These are phyloP conservation scores for Colaptes auratus DNA, from an alignment of 2,113 vertebrate genomes.

Conservation along the genomic window DNA sequence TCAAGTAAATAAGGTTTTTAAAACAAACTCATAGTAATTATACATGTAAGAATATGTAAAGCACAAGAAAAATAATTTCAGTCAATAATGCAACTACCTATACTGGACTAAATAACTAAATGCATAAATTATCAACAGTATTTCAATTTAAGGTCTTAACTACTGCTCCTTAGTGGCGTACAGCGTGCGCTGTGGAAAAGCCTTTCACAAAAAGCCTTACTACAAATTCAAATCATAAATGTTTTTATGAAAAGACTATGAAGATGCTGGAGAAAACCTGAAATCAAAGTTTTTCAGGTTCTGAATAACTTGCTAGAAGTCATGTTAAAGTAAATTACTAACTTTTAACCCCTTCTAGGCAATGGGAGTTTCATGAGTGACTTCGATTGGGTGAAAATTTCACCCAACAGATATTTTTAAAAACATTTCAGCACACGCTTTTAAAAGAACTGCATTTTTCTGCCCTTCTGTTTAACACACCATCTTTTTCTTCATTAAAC, in stretches of 20 bases:
- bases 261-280: not conserved
- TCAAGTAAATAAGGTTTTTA: not conserved
- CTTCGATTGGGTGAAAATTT: not conserved
- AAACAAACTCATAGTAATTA: not conserved
- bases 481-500: not conserved
- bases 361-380: not conserved
- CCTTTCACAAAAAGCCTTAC: not conserved
- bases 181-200: rapidly evolving
- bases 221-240: not conserved
- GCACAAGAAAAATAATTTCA: not conserved
- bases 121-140: not conserved
- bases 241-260: not conserved
- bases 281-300: not conserved
- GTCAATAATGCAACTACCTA: not conserved
- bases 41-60: not conserved
- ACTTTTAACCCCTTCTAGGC: not conserved
- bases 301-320: not conserved
- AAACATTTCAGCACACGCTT: not conserved
- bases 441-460: not conserved
- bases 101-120: not conserved
- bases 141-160: not conserved
- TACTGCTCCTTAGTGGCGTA: not conserved
- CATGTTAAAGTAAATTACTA: not conserved
- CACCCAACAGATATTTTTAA: not conserved
- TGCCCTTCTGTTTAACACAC: not conserved